Evolutionary conservation across 2,113 vertebrate species (phyloP).

Genomic region (Smithornis capensis): DNA sequence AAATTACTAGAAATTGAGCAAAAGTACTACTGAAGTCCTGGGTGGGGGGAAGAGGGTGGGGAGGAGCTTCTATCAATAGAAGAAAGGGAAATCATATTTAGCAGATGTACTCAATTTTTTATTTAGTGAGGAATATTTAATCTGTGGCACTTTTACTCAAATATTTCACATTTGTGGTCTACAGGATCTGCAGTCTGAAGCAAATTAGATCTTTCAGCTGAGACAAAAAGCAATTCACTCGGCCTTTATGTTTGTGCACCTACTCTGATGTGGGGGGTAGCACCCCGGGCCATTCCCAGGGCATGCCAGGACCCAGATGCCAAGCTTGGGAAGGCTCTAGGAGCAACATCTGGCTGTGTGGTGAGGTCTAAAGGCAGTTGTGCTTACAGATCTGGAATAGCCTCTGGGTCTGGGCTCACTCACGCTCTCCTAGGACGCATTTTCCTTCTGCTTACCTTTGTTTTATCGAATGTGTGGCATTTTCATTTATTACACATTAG

Average conservation of each 20-base stretch:
- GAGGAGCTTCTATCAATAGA: background rate
- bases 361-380: slow-evolving; percentile 54
- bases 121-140: background rate
- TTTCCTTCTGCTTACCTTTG: slow-evolving; percentile 62
- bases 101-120: background rate
- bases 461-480: background rate
- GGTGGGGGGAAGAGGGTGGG: too few relatives aligned
- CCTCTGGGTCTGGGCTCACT: slow-evolving; percentile 45
- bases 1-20: background rate
- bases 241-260: background rate
- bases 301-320: slow-evolving; percentile 72
- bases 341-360: slow-evolving; percentile 74
- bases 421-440: background rate
- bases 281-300: slow-evolving; percentile 3
- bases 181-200: background rate
- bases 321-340: slow-evolving; percentile 64
- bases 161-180: background rate
- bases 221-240: background rate
- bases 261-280: background rate
- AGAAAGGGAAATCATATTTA: background rate
- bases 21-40: background rate
- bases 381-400: slow-evolving; percentile 53
- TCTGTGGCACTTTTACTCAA: background rate
- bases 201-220: background rate
- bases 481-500: background rate